Base-by-base conservation (phyloP, 1,140 invertebrate genomes). In the Meloidogyne floridensis region DNA sequence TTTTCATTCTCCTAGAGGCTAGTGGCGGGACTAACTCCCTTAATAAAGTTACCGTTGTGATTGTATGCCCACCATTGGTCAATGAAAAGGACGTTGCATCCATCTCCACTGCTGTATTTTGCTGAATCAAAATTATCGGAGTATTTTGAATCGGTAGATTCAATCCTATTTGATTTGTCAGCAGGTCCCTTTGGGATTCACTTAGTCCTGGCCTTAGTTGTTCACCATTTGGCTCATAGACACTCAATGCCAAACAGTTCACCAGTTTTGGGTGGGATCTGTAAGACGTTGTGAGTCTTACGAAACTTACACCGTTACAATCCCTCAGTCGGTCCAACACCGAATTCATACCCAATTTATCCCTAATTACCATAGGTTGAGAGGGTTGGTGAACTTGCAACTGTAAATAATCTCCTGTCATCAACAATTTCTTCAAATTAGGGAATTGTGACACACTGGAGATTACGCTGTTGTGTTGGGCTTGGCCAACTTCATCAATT, bases 401-500 rank as follows among this genome's bases (percentile, higher is more conserved):
- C n/a, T 74, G 72, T 0, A 43, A 47, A 0, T n/a, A 11, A n/a
- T 74, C 72, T 0, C 72, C 72, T 2, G 72, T 74, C 11, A 74
- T 74, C 0, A 74, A 3, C 0, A 74, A n/a, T 18, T 74, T 74
- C n/a, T 20, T 15, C n/a, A 74, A 5, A n/a, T 3, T 4, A 13
- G 3, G 11, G 5, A n/a, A n/a, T 6, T 20, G 72, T 13, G 10
- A 13, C 1, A 15, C 72, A 5, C 47, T 10, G 18, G 72, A 74
- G 43, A 74, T 5, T 0, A 74, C 72, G 11, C 54, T 43, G 2
- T 43, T 13, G n/a, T 13, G 54, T 6, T 43, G 72, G 18, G 72
- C 72, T n/a, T 74, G 72, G n/a, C 72, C 72, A 4, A 53, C 72
- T 15, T 74, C 72, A n/a, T 74, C 72, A 3, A 74, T 2, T 13